Evolutionary conservation across 2,888 invertebrate species (phyloP).

Genomic region (Polylopha cassiicola): DNA sequence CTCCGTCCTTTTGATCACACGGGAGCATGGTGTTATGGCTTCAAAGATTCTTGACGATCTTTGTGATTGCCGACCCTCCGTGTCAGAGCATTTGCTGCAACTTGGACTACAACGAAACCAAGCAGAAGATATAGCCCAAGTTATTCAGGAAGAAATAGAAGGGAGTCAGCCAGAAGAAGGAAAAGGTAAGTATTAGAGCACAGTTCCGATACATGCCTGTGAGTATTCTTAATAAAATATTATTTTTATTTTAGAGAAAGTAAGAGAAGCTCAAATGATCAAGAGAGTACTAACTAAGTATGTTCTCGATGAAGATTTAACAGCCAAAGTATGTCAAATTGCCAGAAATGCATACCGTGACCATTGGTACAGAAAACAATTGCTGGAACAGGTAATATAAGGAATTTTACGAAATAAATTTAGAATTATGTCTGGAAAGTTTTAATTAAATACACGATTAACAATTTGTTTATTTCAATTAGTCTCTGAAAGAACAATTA

Average conservation of each 20-base stretch:
- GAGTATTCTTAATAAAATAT: no score
- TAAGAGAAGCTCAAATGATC: constrained; percentile 53
- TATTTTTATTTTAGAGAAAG: constrained; percentile 48
- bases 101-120: constrained; percentile 38
- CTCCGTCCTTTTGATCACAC: constrained; percentile 81
- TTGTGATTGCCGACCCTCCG: constrained; percentile 61
- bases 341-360: constrained; percentile 61
- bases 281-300: constrained; percentile 44
- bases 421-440: no score
- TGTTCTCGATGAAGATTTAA: constrained; percentile 50
- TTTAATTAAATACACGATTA: no score
- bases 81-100: constrained; percentile 53
- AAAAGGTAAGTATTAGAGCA: constrained; percentile 45
- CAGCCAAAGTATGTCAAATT: constrained; percentile 55
- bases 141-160: constrained; percentile 59
- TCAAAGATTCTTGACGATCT: constrained; percentile 61
- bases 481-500: constrained; percentile 43
- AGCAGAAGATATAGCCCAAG: constrained; percentile 39
- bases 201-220: no score
- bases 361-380: constrained; percentile 60
- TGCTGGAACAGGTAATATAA: constrained; percentile 45
- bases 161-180: constrained; percentile 40
- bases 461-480: constrained; percentile 8
- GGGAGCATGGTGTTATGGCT: constrained; percentile 76
- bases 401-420: no score